Conservation (phyloP, 2,113 vertebrate species). For the Elanoides forficatus region DNA sequence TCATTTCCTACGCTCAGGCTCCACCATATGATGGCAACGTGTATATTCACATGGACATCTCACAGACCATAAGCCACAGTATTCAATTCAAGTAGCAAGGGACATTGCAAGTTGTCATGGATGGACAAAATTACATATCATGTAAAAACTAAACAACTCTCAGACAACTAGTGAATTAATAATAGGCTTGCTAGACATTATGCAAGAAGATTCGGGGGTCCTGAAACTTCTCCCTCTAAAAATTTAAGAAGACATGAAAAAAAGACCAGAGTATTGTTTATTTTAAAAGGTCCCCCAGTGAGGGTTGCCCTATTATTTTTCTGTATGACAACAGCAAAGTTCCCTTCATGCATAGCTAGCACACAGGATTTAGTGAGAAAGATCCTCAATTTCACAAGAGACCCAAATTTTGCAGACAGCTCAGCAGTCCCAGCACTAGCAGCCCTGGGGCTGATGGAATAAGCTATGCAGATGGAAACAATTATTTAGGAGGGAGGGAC, state of each 20-base stretch:
- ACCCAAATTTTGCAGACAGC: background rate
- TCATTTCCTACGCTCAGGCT: background rate
- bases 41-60: rapidly evolving
- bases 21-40: background rate
- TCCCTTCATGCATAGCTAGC: background rate
- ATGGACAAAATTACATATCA: background rate
- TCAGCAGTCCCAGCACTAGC: background rate
- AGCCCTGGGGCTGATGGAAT: background rate
- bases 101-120: background rate
- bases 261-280: background rate
- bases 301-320: background rate
- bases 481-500: slow-evolving; percentile 49
- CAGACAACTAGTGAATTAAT: background rate
- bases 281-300: background rate
- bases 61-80: background rate
- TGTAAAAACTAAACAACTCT: background rate
- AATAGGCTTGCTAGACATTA: background rate
- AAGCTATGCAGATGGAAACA: slow-evolving; percentile 50
- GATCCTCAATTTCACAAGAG: background rate
- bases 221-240: background rate
- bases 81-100: background rate
- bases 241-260: background rate
- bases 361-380: background rate
- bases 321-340: background rate
- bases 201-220: background rate